Evolutionary conservation across 1,140 invertebrate species (phyloP), one percentile per base, ranked within the genome.

Genomic region (Magallana ariakensis): DNA sequence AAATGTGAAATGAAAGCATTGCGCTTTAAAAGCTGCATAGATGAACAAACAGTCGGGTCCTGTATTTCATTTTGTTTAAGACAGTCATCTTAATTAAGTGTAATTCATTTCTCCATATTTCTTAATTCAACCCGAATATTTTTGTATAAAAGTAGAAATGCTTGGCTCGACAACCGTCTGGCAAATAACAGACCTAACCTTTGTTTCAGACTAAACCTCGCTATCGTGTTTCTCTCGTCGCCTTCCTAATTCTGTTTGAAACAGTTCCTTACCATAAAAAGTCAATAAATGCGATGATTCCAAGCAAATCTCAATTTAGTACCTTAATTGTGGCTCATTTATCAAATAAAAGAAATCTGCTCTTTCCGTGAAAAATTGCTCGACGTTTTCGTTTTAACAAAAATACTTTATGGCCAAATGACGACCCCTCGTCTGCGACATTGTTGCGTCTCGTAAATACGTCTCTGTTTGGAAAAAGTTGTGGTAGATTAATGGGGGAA

Each of bases 241-340:
- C 66, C 33, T 75, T 75, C 22, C 66, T 75, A 75, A 75, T 75
- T 75, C 66, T 26, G 66, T 75, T 75, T 75, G 33, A 75, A 75
- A 26, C 66, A 33, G 19, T 75, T 75, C 66, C 33, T 75, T 4
- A 26, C 33, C 66, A 75, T 75, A 75, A 75, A 75, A 75, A 33
- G 66, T 75, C 66, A 75, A 75, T 75, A 75, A 26, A 75, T 75
- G 15, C 66, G 66, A 75, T 75, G 66, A 75, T 75, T 75, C 66
- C 66, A 75, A 75, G 66, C 66, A 75, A 75, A 75, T 75, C 66
- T 75, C 66, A 75, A 75, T 75, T 75, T 75, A 75, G 66, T 26
- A 75, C 66, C 22, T 75, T 75, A 75, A 75, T 75, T 75, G 66
- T 75, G 22, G 66, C 66, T 75, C 66, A 75, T 75, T 75, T 75